Percentiles rank a stretch among this genome's conserved stretches.
Conservation (phyloP, 1,140 invertebrate genomes). For the Lepidurus packardi region DNA sequence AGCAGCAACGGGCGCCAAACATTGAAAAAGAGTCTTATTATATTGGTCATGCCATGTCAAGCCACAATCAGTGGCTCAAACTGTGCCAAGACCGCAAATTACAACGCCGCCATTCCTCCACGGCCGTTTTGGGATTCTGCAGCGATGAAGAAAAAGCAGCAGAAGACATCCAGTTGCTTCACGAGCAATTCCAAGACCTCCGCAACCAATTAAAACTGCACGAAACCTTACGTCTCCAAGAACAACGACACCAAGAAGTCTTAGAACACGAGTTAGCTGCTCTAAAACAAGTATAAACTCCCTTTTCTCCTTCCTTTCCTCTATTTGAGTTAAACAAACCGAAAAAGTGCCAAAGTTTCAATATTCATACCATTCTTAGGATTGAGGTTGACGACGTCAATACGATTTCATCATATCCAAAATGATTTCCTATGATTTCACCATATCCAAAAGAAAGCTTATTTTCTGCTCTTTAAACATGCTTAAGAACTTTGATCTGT, state of each 20-base stretch:
- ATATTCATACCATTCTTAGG: no score
- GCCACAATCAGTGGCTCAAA: neutral
- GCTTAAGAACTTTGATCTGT: no score
- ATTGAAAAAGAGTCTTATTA: neutral
- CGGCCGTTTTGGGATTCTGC: conserved; percentile 1
- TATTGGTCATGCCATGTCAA: neutral
- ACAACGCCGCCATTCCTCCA: neutral
- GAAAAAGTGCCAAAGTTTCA: neutral
- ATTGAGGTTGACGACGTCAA: no score
- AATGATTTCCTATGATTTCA: no score
- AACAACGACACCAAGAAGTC: neutral
- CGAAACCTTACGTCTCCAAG: neutral
- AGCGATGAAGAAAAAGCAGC: no score
- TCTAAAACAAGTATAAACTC: neutral
- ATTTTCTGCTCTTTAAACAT: no score
- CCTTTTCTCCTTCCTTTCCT: neutral
- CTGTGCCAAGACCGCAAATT: conserved; percentile 21
- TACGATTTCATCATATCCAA: no score
- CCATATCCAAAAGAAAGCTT: no score
- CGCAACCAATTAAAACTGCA: conserved; percentile 15
- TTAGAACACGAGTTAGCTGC: neutral
- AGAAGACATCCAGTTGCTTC: neutral
- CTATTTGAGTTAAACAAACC: neutral
- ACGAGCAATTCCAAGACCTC: neutral
- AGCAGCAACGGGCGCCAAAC: conserved; percentile 22